Evolutionary conservation across 2,113 vertebrate species (phyloP).

Genomic region (Corythornis cristatus): DNA sequence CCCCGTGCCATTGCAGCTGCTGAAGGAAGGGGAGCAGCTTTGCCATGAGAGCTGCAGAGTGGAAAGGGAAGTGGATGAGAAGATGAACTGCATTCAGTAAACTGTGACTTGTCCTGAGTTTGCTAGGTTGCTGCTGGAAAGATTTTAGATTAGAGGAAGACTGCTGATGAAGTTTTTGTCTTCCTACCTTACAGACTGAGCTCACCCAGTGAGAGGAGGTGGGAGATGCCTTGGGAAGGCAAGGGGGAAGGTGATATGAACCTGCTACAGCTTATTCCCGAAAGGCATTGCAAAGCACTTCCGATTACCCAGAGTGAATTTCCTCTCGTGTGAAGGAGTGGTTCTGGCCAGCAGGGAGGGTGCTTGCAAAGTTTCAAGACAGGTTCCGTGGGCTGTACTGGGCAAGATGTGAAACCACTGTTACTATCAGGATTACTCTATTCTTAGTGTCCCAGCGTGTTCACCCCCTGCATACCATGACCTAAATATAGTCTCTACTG

Average conservation of each 20-base stretch:
- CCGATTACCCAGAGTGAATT: neutral
- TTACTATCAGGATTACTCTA: constrained; percentile 55
- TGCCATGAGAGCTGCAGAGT: neutral
- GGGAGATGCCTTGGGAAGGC: neutral
- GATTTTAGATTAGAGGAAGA: neutral
- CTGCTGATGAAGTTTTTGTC: neutral
- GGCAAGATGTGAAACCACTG: constrained; percentile 12
- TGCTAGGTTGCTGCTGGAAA: neutral
- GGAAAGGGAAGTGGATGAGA: neutral
- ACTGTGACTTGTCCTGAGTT: neutral
- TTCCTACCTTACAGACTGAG: neutral
- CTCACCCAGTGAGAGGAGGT: neutral
- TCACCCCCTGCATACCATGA: constrained; percentile 25
- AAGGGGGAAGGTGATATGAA: neutral
- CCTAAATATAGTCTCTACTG: constrained; percentile 50
- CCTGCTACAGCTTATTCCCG: neutral
- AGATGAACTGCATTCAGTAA: neutral
- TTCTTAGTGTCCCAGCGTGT: constrained; percentile 28
- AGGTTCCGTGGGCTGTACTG: neutral
- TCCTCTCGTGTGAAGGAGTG: neutral
- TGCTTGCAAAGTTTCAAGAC: neutral
- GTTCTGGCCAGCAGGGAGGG: neutral
- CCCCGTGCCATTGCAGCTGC: neutral
- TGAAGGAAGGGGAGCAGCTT: neutral
- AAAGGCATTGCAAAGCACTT: neutral